Percentiles rank a stretch among this genome's conserved stretches.
Evolutionary conservation across 1,140 invertebrate genomes (phyloP).

Genomic region (Achroia grisella): DNA sequence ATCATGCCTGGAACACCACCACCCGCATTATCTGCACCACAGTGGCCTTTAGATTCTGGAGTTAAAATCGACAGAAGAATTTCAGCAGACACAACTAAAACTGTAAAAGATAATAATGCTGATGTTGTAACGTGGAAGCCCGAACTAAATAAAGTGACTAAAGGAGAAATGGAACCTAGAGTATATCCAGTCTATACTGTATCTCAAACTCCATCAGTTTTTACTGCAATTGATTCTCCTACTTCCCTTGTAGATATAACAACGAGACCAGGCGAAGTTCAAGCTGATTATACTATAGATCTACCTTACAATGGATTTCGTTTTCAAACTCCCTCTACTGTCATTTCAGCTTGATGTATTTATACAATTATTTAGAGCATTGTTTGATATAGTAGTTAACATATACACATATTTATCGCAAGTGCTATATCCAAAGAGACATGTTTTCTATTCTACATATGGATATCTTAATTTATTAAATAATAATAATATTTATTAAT

Average conservation of each 20-base stretch:
- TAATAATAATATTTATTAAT: too few relatives aligned
- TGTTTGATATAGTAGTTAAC: conserved; percentile 35
- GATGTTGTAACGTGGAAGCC: conserved; percentile 18
- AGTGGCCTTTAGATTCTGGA: conserved; percentile 18
- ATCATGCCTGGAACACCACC: conserved; percentile 19
- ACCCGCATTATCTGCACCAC: conserved; percentile 10
- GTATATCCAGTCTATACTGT: conserved; percentile 38
- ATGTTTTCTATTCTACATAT: conserved; percentile 42
- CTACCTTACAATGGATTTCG: conserved; percentile 63
- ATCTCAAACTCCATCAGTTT: conserved; percentile 14
- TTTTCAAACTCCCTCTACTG: conserved; percentile 66
- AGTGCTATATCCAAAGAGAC: conserved; percentile 49
- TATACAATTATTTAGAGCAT: conserved; percentile 32
- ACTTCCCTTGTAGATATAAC: conserved; percentile 38
- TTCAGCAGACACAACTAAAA: conserved; percentile 11
- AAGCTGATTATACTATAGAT: conserved; percentile 65
- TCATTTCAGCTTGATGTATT: conserved; percentile 65
- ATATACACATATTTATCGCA: conserved; percentile 48
- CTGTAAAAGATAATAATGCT: conserved; percentile 8
- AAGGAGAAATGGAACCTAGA: conserved; percentile 20
- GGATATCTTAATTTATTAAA: too few relatives aligned
- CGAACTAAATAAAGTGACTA: conserved; percentile 18
- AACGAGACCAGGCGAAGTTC: conserved; percentile 53
- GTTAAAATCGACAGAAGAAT: conserved; percentile 36
- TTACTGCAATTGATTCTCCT: conserved; percentile 34